phyloP scores from a whole-genome alignment of 2,888 invertebrate genomes.

The Pollenia amentaria region DNA sequence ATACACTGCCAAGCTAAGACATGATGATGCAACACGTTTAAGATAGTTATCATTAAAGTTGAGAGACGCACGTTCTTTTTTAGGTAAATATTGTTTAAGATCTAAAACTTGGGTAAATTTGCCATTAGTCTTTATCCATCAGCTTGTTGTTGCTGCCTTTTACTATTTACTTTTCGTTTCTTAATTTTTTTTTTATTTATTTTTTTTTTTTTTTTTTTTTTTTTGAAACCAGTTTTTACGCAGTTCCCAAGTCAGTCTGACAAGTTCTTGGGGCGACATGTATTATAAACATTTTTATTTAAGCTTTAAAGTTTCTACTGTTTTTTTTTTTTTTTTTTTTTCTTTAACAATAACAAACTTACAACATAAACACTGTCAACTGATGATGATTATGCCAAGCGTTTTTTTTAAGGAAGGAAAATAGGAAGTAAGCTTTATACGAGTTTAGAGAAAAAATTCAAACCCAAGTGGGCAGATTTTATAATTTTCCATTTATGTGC shows the following conservation, averaged over 20 bases:
- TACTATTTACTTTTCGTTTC: constrained; percentile 6
- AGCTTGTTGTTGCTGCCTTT: no score
- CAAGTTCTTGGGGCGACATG: constrained; percentile 52
- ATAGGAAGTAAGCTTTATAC: constrained; percentile 21
- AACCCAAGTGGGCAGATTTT: not conserved
- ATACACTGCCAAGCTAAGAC: constrained; percentile 48
- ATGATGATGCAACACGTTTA: constrained; percentile 70
- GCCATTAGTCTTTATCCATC: constrained; percentile 36
- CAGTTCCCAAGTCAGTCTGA: constrained; percentile 59
- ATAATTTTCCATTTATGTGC: not conserved
- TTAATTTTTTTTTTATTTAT: not conserved
- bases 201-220: constrained; percentile 18
- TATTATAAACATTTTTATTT: constrained; percentile 54
- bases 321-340: not conserved
- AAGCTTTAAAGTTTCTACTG: constrained; percentile 5
- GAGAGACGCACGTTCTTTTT: constrained; percentile 67
- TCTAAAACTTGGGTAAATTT: constrained; percentile 59
- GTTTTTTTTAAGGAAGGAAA: constrained; percentile 18
- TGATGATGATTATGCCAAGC: constrained; percentile 56
- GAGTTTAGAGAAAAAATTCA: not conserved
- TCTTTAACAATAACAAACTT: constrained; percentile 40
- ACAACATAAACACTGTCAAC: constrained; percentile 51
- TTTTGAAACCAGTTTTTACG: constrained; percentile 49
- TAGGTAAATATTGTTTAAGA: constrained; percentile 67
- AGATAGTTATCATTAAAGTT: constrained; percentile 66